Evolutionary conservation across 2,113 vertebrate species (phyloP).

Genomic region (Caranx ignobilis): DNA sequence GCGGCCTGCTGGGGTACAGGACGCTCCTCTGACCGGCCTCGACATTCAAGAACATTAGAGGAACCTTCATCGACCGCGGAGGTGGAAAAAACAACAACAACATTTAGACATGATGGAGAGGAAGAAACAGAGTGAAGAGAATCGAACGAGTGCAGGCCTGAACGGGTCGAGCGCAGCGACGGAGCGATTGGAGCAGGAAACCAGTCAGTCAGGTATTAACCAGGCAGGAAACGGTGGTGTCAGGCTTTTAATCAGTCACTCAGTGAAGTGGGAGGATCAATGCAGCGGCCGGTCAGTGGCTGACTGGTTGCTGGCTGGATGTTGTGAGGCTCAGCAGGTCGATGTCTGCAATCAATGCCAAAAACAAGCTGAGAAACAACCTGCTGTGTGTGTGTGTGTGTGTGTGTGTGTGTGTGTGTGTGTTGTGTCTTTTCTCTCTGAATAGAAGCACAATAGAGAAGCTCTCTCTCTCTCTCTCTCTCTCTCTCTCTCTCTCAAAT

Average conservation of each 20-base stretch:
- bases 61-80: constrained; percentile 13
- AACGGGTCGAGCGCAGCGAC: not conserved
- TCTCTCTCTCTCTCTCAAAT: constrained; percentile 36
- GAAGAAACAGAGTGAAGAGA: not conserved
- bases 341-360: constrained; percentile 59
- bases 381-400: constrained; percentile 51
- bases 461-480: constrained; percentile 41
- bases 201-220: constrained; percentile 35
- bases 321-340: constrained; percentile 68
- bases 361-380: constrained; percentile 71
- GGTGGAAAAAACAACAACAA: not conserved
- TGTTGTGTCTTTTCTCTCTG: constrained; percentile 7
- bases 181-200: constrained; percentile 29
- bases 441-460: constrained; percentile 27
- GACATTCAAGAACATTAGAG: constrained; percentile 51
- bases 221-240: constrained; percentile 51
- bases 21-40: constrained; percentile 6
- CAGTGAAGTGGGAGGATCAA: constrained; percentile 39
- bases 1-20: constrained; percentile 41
- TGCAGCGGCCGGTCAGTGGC: constrained; percentile 42
- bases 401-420: constrained; percentile 28
- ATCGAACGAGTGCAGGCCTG: not conserved
- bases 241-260: constrained; percentile 60
- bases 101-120: not conserved
- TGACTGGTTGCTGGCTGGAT: constrained; percentile 67